phyloP scores from a whole-genome alignment of 2,888 invertebrate species.

The Caenorhabditis auriculariae region DNA sequence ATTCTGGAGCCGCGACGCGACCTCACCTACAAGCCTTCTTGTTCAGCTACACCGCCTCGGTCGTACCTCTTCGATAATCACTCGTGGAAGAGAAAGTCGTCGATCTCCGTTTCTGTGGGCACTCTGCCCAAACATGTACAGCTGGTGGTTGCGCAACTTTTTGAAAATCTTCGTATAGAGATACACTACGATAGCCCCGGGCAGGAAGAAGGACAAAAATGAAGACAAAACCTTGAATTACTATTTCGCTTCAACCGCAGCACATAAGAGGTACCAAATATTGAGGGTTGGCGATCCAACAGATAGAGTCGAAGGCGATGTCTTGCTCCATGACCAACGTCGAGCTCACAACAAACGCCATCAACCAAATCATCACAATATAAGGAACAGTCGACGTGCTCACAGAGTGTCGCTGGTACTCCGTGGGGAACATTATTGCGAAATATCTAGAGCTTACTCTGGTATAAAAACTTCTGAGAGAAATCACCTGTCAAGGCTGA shows the following conservation, averaged over 20 bases:
- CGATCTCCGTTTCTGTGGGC: constrained; percentile 31
- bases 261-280: constrained; percentile 33
- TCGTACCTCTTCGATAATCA: constrained; percentile 49
- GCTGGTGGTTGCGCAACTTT: constrained; percentile 46
- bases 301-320: constrained; percentile 19
- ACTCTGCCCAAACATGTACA: constrained; percentile 49
- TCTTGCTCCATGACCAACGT: constrained; percentile 47
- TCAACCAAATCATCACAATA: constrained; percentile 50
- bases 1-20: constrained; percentile 46
- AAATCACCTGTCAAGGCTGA: constrained; percentile 47
- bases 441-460: constrained; percentile 41
- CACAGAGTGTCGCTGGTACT: constrained; percentile 51
- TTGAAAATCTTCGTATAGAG: constrained; percentile 52
- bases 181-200: constrained; percentile 47
- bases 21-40: constrained; percentile 23
- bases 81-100: constrained; percentile 41
- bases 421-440: constrained; percentile 56
- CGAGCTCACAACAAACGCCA: constrained; percentile 43
- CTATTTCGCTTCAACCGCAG: background rate
- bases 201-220: constrained; percentile 50
- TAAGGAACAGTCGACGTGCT: constrained; percentile 45
- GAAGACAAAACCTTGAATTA: constrained; percentile 39
- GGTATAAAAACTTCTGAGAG: background rate
- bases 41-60: constrained; percentile 1
- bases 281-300: constrained; percentile 55